These are phyloP conservation scores for Cottoperca gobio DNA, from an alignment of 2,797 vertebrate genomes.

Conservation along the genomic window DNA sequence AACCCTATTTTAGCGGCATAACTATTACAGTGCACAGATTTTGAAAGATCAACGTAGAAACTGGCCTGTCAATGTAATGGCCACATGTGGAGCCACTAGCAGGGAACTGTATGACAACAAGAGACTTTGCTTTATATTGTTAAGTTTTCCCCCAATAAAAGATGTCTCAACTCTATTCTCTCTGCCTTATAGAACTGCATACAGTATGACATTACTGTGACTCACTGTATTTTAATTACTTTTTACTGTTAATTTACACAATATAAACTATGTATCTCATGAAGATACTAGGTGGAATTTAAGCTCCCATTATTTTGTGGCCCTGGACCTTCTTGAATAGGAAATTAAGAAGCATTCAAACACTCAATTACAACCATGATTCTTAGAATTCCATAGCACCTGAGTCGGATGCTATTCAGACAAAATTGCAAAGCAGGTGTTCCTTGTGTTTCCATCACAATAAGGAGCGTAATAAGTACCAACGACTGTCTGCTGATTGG, in stretches of 20 bases:
- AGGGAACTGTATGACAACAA: not conserved
- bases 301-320: not conserved
- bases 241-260: not conserved
- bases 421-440: conserved; percentile 28
- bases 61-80: conserved; percentile 21
- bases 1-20: no score
- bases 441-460: conserved; percentile 35
- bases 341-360: conserved; percentile 29
- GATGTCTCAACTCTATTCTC: not conserved
- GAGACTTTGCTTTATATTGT: not conserved
- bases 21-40: no score
- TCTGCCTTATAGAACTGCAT: not conserved
- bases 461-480: conserved; percentile 27
- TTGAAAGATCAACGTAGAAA: conserved; percentile 5
- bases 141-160: not conserved
- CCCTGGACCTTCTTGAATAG: conserved; percentile 4
- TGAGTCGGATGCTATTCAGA: conserved; percentile 17
- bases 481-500: conserved; percentile 37
- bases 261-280: not conserved
- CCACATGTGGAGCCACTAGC: conserved; percentile 7
- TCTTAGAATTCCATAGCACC: conserved; percentile 15
- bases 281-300: not conserved
- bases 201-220: not conserved
- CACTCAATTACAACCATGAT: conserved; percentile 3
- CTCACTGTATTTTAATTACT: not conserved